Evolutionary conservation across 1,140 invertebrate genomes (phyloP), one percentile per base, ranked within the genome.

Genomic region (Saxidomus purpurata): DNA sequence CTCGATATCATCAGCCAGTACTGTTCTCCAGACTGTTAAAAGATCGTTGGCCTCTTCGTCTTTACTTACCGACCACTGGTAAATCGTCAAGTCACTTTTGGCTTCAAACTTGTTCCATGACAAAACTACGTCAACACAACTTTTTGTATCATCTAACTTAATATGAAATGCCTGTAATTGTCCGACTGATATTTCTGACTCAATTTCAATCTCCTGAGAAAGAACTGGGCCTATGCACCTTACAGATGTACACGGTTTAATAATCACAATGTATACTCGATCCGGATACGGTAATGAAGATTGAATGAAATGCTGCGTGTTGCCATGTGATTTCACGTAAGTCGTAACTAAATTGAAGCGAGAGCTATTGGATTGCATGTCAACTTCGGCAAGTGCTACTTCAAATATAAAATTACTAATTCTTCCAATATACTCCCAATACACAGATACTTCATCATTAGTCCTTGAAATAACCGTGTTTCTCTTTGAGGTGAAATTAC

Each of bases 61-160:
- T 49, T 61, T 61, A 38, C 59, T 69, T 8, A 84, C 19, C 28
- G 81, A 25, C 81, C 81, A 84, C 31, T 63, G 81, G 31, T 67
- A 84, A 0, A 84, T 43, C 25, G 36, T 43, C 2, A 69, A 1
- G 43, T 36, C 8, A 47, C 61, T 69, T 15, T 49, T 69, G n/a
- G 59, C 59, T 84, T 47, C 11, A 22, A 69, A 49, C 31, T 38
- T 47, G 47, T 67, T 22, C 59, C 59, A 69, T 31, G 55, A 34
- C 36, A 49, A 25, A 9, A 2, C 38, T 36, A 84, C 22, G 17
- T 17, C n/a, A 31, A 63, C 34, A 67, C 81, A 69, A 28, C 55
- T 9, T 34, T 38, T 36, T 25, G 1, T 22, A 43, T 84, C 43
- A 47, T 28, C n/a, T 28, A 63, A 25, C 15, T 63, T 25, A 25